Evolutionary conservation across 2,888 invertebrate species (phyloP).

Genomic region (Phyllotreta striolata): DNA sequence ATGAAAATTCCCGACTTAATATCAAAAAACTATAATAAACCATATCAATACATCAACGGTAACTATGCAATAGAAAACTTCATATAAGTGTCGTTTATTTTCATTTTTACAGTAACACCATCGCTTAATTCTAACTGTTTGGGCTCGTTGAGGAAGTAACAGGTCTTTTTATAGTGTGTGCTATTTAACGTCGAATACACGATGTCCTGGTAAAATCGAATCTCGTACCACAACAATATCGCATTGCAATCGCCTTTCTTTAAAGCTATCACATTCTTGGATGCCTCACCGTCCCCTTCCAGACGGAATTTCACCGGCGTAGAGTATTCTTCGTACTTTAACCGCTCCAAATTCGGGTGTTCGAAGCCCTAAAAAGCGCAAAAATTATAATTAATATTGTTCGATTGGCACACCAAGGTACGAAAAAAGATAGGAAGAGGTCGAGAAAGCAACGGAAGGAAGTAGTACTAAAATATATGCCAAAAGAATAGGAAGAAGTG

Average conservation of each 20-base stretch:
- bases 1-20: no score
- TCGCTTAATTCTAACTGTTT: slow-evolving; percentile 54
- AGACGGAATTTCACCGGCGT: slow-evolving; percentile 49
- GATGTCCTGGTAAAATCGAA: slow-evolving; percentile 60
- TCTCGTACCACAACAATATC: slow-evolving; percentile 66
- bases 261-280: slow-evolving; percentile 48
- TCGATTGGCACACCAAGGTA: no score
- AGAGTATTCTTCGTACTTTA: slow-evolving; percentile 61
- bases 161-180: slow-evolving; percentile 63
- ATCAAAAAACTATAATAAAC: no score
- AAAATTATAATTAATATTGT: no score
- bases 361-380: slow-evolving; percentile 61
- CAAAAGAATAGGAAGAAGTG: no score
- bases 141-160: slow-evolving; percentile 61
- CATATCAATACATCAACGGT: no score
- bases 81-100: slow-evolving; percentile 43
- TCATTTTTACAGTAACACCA: slow-evolving; percentile 50
- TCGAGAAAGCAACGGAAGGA: no score
- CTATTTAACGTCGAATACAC: slow-evolving; percentile 60
- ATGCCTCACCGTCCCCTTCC: slow-evolving; percentile 42
- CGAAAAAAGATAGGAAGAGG: no score
- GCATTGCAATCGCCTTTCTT: slow-evolving; percentile 63
- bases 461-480: no score
- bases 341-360: slow-evolving; percentile 64
- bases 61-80: slow-evolving; percentile 33